Percentiles rank a stretch among this genome's conserved stretches.
phyloP scores from a whole-genome alignment of 2,797 vertebrate genomes.

The Trematomus bernacchii region DNA sequence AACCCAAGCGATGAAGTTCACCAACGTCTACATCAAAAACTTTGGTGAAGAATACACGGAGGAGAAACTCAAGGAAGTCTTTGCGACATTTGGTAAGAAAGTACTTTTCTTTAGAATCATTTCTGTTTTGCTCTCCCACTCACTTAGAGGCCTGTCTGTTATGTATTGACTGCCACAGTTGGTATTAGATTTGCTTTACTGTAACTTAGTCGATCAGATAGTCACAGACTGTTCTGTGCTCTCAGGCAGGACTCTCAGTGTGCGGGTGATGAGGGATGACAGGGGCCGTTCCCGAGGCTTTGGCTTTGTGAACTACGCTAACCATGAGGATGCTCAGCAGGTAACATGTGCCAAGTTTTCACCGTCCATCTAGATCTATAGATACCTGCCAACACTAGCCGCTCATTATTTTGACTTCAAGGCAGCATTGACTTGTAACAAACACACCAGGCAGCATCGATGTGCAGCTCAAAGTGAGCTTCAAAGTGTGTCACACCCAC shows the following conservation, averaged over 20 bases:
- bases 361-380: background rate
- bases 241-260: conserved; percentile 92
- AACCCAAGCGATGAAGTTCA: conserved; percentile 91
- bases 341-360: conserved; percentile 70
- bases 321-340: conserved; percentile 95
- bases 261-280: conserved; percentile 95
- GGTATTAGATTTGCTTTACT: background rate
- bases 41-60: conserved; percentile 92
- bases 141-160: background rate
- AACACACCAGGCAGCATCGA: no score
- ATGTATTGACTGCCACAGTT: background rate
- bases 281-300: conserved; percentile 91
- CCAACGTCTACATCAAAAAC: conserved; percentile 99
- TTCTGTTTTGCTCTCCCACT: background rate
- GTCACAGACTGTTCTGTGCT: conserved; percentile 12
- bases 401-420: background rate
- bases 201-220: background rate
- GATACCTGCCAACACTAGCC: background rate
- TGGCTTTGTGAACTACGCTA: conserved; percentile 96
- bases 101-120: background rate
- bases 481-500: no score
- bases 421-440: no score
- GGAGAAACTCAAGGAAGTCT: conserved; percentile 89
- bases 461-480: no score
- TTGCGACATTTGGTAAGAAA: conserved; percentile 90